Evolutionary conservation across 2,888 invertebrate genomes (phyloP), one percentile per base, ranked within the genome.

Genomic region (Carabus problematicus): DNA sequence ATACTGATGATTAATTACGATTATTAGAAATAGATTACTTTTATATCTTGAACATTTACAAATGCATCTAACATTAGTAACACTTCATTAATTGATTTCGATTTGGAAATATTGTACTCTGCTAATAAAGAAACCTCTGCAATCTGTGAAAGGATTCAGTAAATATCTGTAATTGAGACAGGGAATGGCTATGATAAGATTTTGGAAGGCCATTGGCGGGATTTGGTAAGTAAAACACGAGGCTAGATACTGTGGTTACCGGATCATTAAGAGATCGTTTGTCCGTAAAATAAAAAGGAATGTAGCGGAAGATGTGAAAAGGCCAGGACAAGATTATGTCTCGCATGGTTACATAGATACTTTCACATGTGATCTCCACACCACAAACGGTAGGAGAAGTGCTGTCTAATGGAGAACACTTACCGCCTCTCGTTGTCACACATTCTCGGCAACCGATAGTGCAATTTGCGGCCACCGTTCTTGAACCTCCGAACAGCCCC

Each of bases 361-460:
- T 52, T 52, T 18, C 19, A 8, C 19, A 19, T 52, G 18, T 52
- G 52, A 52, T 11, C 52, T 9, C n/a, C 49, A 49, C 12, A 49
- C 52, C 52, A 14, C 52, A 52, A 29, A 29, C 29, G 29, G 29
- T 29, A 29, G 29, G 3, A 29, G 18, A 52, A 52, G 52, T 52
- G 52, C 52, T 9, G 52, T 52, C 52, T 52, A 52, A 52, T 52
- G 52, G 52, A 52, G 52, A 52, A 52, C 52, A 52, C 52, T 52
- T 52, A 52, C 52, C 52, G 52, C 18, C 19, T 11, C 9, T 9
- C 52, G 52, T 18, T 52, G 52, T 52, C 52, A 52, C 52, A 52
- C 52, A 52, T 52, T 16, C 52, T 14, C 52, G 52, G 52, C 52
- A 52, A 52, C 52, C 52, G 52, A 52, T 52, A 52, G 52, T 52